Conservation (phyloP, 2,797 vertebrate species). For the Diglossa cyanea region DNA sequence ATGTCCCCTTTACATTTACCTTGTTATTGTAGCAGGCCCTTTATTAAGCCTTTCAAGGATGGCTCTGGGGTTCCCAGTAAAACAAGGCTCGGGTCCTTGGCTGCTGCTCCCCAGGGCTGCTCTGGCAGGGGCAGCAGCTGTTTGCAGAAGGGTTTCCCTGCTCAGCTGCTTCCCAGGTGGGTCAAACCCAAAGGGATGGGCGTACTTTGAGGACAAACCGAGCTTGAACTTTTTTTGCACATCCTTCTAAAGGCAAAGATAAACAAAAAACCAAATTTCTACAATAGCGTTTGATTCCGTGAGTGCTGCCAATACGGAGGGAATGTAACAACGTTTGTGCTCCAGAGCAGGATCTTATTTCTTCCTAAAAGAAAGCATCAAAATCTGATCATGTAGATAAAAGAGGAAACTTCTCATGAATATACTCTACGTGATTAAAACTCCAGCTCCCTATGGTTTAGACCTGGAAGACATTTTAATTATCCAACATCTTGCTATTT, state of each 20-base stretch:
- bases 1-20: neutral
- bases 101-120: neutral
- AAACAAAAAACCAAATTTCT: slow-evolving; percentile 16
- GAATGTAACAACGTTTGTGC: slow-evolving; percentile 35
- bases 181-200: neutral
- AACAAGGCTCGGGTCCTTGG: neutral
- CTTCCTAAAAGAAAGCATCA: slow-evolving; percentile 65
- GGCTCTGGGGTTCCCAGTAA: neutral
- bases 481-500: slow-evolving; percentile 78
- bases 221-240: slow-evolving; percentile 14
- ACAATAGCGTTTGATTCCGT: neutral
- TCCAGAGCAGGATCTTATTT: slow-evolving; percentile 54
- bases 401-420: slow-evolving; percentile 73
- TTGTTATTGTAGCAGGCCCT: neutral
- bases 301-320: slow-evolving; percentile 17
- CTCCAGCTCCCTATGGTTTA: slow-evolving; percentile 69
- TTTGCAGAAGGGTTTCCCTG: neutral
- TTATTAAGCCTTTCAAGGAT: neutral
- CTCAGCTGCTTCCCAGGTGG: slow-evolving; percentile 23
- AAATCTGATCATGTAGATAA: slow-evolving; percentile 73
- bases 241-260: neutral
- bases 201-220: neutral
- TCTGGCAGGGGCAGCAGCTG: neutral
- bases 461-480: slow-evolving; percentile 79
- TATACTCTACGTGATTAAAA: slow-evolving; percentile 76